Conservation (phyloP, 2,113 vertebrate genomes). For the Brachypteracias leptosomus region DNA sequence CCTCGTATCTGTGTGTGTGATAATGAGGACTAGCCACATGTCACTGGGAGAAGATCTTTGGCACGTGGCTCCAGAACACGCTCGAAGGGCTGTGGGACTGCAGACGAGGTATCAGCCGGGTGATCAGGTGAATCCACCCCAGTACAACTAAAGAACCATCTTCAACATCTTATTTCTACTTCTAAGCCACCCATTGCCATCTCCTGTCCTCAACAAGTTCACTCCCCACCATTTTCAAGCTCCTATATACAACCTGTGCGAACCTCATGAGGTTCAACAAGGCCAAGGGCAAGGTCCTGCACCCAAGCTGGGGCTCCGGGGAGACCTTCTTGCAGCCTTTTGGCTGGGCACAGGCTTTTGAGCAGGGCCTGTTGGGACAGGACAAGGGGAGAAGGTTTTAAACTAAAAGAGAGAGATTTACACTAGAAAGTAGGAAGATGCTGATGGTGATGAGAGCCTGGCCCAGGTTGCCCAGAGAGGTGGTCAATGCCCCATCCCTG, state of each 20-base stretch:
- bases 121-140: not conserved
- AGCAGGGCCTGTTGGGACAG: no score
- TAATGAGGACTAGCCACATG: not conserved
- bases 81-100: not conserved
- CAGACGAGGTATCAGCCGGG: not conserved
- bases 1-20: not conserved
- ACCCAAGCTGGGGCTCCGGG: not conserved
- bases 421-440: no score
- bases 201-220: not conserved
- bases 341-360: no score
- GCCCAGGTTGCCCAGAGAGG: no score
- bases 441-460: no score
- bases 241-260: not conserved
- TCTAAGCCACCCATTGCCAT: not conserved
- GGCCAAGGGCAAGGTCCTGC: not conserved
- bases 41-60: fast-evolving
- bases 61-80: fast-evolving
- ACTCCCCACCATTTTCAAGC: not conserved
- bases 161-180: fast-evolving
- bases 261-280: not conserved
- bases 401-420: no score
- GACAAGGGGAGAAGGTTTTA: no score
- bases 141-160: not conserved
- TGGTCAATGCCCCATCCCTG: not conserved
- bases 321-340: no score